Evolutionary conservation across 2,888 invertebrate species (phyloP).

Genomic region (Synanthedon andrenaeformis): DNA sequence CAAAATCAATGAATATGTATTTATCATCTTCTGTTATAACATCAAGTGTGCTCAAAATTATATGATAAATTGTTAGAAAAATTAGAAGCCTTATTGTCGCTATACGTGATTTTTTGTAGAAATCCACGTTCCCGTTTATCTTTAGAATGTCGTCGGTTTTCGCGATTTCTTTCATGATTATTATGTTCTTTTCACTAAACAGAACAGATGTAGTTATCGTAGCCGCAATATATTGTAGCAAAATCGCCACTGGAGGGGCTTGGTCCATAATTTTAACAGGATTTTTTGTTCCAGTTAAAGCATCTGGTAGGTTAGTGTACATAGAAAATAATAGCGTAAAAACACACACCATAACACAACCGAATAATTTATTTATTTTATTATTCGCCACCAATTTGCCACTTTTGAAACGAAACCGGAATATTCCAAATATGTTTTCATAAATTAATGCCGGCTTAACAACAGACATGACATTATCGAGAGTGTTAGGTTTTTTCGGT

Average conservation of each 20-base stretch:
- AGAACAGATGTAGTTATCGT: constrained; percentile 1
- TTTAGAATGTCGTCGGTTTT: constrained; percentile 1
- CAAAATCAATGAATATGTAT: background rate
- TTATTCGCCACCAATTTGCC: constrained; percentile 1
- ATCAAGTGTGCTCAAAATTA: background rate
- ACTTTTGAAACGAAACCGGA: constrained; percentile 4
- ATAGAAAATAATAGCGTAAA: background rate
- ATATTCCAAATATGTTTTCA: constrained; percentile 6
- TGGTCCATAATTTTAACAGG: background rate
- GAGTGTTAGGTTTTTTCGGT: background rate
- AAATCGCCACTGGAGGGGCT: background rate
- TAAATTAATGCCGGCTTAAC: constrained; percentile 1
- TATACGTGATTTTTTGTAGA: constrained; percentile 1
- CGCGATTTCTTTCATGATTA: constrained; percentile 1
- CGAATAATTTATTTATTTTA: constrained; percentile 3
- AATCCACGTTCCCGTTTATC: background rate
- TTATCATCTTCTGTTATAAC: background rate
- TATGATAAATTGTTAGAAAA: background rate
- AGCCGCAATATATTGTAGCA: constrained; percentile 2
- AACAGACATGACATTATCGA: background rate
- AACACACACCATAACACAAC: constrained; percentile 1
- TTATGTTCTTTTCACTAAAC: constrained; percentile 2
- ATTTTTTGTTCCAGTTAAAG: background rate
- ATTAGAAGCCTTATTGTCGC: background rate
- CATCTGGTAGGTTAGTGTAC: background rate